These are phyloP conservation scores for Tympanoctomys barrerae DNA, from an alignment of 2,797 vertebrate genomes.

Conservation along the genomic window DNA sequence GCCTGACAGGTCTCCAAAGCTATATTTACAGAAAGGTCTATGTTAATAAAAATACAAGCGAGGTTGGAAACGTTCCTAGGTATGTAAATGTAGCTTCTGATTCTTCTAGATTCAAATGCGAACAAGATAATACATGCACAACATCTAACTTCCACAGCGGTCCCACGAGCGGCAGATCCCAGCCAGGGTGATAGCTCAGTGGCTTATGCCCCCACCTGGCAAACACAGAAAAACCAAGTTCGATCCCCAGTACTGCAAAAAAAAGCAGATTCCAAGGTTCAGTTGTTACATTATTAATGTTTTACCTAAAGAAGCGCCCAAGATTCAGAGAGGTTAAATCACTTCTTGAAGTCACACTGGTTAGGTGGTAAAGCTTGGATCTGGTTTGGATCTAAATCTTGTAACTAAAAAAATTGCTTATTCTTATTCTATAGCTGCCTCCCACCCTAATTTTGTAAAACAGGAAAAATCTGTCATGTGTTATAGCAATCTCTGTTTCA, in stretches of 20 bases:
- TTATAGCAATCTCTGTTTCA: neutral
- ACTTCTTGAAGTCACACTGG: constrained; percentile 23
- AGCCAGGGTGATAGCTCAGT: no score
- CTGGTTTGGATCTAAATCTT: constrained; percentile 8
- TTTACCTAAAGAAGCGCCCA: neutral
- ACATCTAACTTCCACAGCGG: rapidly evolving
- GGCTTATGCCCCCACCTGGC: no score
- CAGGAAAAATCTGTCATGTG: neutral
- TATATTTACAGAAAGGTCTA: neutral
- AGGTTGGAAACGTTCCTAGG: neutral
- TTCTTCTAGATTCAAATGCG: neutral
- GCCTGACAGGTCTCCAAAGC: neutral
- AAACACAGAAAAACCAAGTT: no score
- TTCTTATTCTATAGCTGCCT: neutral
- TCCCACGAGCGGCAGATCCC: neutral
- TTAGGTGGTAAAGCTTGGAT: neutral
- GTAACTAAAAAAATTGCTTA: neutral
- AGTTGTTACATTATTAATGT: neutral
- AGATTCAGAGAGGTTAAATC: constrained; percentile 29
- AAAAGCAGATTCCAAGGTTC: neutral
- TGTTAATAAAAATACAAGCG: neutral
- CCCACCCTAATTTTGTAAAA: neutral
- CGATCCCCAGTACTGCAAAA: no score
- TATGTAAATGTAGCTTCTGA: neutral
- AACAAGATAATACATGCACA: neutral